Evolutionary conservation across 1,140 invertebrate species (phyloP), one percentile per base, ranked within the genome.

Genomic region (Dreissena rostriformis): DNA sequence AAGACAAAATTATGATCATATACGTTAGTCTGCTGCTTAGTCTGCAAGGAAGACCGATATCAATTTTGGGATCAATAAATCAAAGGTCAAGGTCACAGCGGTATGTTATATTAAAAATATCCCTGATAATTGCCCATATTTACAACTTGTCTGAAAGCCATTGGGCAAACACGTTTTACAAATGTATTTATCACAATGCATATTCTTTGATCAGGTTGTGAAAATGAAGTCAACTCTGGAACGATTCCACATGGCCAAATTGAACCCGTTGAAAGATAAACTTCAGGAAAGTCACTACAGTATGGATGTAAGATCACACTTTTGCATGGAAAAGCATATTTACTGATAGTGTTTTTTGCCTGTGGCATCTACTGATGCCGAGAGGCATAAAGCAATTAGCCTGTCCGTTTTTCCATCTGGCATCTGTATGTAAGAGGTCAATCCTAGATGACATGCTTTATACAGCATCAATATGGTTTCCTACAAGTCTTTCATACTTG

Each of bases 141-240:
- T 26, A 26, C 4, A 26, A 22, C 15, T 68, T 68, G 6, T 15
- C 22, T 24, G 6, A 29, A 68, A 5, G 4, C 22, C 66, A 26
- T 68, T 7, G 22, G 19, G 28, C 28, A 8, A 8, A 68, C 28
- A 4, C 12, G 19, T n/a, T 63, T n/a, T 63, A n/a, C 24, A n/a
- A 12, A 68, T 68, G 66, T 29, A 8, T 17, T 22, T 17, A 71
- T 28, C 19, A 29, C 19, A 22, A 57, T 49, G 14, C 15, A 53
- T 67, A 26, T 52, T 78, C 57, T 85, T 29, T 76, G 86, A 68
- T 28, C 86, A 92, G 91, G 90, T 93, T 55, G 79, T 93, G 26
- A 96, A 96, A 89, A 98, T 98, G 96, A 96, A 98, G 84, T 96
- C 97, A 86, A 97, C 97, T 0, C 91, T 99, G 75, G 96, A 97